Conservation (phyloP, 2,797 vertebrate genomes). For the Hippocampus kuda region DNA sequence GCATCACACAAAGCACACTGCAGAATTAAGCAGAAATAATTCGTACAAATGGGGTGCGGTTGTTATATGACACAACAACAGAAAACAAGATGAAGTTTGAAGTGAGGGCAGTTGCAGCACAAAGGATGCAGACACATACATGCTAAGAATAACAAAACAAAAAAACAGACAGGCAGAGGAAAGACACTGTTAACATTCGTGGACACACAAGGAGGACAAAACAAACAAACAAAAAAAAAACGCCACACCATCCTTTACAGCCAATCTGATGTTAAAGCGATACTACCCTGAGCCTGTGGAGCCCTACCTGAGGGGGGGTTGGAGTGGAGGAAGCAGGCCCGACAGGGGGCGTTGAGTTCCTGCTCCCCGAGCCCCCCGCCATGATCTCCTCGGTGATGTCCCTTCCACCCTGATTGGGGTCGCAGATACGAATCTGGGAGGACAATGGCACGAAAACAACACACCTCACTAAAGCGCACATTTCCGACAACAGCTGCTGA, state of each 20-base stretch:
- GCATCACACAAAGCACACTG: conserved; percentile 29
- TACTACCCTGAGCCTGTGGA: conserved; percentile 1
- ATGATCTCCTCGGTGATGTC: conserved; percentile 99
- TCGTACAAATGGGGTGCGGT: conserved; percentile 1
- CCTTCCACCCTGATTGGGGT: conserved; percentile 95
- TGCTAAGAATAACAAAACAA: neutral
- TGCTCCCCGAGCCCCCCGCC: conserved; percentile 76
- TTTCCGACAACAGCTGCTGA: conserved; percentile 12
- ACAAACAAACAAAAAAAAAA: neutral
- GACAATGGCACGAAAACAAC: conserved; percentile 50
- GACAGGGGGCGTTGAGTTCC: conserved; percentile 70
- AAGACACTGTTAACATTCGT: neutral
- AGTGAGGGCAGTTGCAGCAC: neutral
- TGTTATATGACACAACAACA: conserved; percentile 25
- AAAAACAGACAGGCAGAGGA: conserved; percentile 18
- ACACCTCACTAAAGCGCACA: conserved; percentile 52
- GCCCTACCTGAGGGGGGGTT: conserved; percentile 86
- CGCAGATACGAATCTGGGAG: conserved; percentile 91
- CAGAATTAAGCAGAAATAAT: conserved; percentile 13
- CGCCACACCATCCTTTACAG: neutral
- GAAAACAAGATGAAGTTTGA: conserved; percentile 10
- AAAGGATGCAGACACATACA: conserved; percentile 4
- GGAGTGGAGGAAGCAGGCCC: conserved; percentile 80
- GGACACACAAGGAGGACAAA: neutral
- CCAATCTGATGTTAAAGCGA: conserved; percentile 9